phyloP scores from a whole-genome alignment of 2,888 invertebrate species.

The Drosophila macrospina region DNA sequence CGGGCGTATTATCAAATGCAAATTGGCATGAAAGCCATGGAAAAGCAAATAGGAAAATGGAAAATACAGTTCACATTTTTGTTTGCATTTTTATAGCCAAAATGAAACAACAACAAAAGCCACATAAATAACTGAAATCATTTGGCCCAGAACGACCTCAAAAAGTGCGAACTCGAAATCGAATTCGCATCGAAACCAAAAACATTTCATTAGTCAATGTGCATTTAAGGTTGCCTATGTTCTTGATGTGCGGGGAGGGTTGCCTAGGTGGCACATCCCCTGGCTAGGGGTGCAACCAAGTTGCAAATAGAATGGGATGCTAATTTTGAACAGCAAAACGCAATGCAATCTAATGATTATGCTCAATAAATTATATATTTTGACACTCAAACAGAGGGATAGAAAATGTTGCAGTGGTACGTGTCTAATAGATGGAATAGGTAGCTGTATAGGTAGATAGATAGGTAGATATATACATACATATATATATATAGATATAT shows the following conservation, averaged over 20 bases:
- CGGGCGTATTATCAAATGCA: constrained; percentile 75
- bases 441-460: constrained; percentile 1
- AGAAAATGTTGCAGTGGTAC: constrained; percentile 23
- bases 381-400: constrained; percentile 64
- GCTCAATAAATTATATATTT: constrained; percentile 78
- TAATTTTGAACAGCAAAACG: constrained; percentile 68
- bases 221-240: constrained; percentile 46
- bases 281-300: constrained; percentile 19
- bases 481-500: neutral
- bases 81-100: constrained; percentile 25
- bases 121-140: constrained; percentile 81
- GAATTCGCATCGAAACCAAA: constrained; percentile 31
- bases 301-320: constrained; percentile 73
- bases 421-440: constrained; percentile 44
- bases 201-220: constrained; percentile 72
- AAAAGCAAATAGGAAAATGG: constrained; percentile 24
- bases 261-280: constrained; percentile 11
- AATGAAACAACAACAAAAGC: constrained; percentile 43
- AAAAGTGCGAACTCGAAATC: constrained; percentile 21
- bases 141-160: constrained; percentile 83
- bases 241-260: constrained; percentile 6
- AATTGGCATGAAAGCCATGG: constrained; percentile 63
- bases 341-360: constrained; percentile 65
- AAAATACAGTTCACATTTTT: constrained; percentile 19
- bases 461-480: neutral